Base-by-base conservation (phyloP, 2,797 vertebrate species). In the Darevskia nairensis region DNA sequence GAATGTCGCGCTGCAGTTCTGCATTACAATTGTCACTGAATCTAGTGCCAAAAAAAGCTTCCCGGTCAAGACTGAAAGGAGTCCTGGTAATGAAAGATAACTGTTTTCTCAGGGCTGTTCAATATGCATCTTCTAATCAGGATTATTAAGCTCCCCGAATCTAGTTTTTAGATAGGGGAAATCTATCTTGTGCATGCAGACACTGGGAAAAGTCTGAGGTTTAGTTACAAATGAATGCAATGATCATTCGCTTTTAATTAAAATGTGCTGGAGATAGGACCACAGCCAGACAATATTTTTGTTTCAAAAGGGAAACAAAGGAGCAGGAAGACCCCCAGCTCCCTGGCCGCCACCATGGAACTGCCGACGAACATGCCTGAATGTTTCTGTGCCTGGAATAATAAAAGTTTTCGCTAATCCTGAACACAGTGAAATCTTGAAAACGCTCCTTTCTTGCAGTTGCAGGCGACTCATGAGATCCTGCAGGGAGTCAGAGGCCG, bases 391-490 rank as follows among this genome's bases (percentile, higher is more conserved):
- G 92, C 79, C 89, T 95, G 91, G 94, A 96, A 97, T 95, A 96
- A 96, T 95, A 96, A 96, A 95, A 74, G 72, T 74, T 7, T 94
- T 92, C 95, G 94, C 97, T 98, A 98, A 98, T 98, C 98, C 98
- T 96, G 96, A 97, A 96, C 96, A 95, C 95, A 96, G 96, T 96
- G 80, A 89, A 97, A 96, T 97, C 96, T 97, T 97, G 97, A 97
- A 98, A 98, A 96, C 4, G n/a, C 50, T 46, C 64, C 21, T 93
- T 21, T 35, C 35, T 95, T 96, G 94, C 94, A 91, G 93, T 94
- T 19, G 44, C 77, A 90, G 95, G 94, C 96, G 96, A 97, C 94
- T 97, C 95, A 97, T 96, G 95, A 81, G 96, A 95, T 96, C 97
- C 98, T 96, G 97, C 96, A 97, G 98, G 98, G 97, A 98, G 96